Evolutionary conservation across 2,113 vertebrate genomes (phyloP).

Genomic region (Cnemophilus loriae): DNA sequence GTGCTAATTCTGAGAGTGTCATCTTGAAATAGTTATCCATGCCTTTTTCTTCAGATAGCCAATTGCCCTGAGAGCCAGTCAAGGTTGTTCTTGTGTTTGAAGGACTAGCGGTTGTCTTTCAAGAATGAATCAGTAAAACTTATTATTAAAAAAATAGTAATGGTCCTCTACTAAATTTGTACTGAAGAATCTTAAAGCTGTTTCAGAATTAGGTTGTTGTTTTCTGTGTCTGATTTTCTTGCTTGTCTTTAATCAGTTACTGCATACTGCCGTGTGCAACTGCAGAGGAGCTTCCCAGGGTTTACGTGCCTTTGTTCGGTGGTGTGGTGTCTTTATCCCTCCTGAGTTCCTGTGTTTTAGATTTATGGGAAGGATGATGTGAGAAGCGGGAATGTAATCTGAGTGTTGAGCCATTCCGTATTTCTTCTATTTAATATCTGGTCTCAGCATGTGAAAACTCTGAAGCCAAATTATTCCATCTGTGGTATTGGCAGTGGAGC

Average conservation of each 20-base stretch:
- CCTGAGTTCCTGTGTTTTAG: constrained; percentile 57
- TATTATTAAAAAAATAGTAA: not conserved
- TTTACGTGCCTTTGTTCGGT: not conserved
- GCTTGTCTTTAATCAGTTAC: not conserved
- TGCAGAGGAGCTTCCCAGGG: not conserved
- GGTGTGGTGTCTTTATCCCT: constrained; percentile 28
- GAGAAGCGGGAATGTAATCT: constrained; percentile 57
- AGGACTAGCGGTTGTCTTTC: not conserved
- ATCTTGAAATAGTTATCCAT: not conserved
- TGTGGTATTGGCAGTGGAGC: constrained; percentile 16
- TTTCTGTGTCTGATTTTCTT: not conserved
- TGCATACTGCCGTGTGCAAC: not conserved
- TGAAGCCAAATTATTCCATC: constrained; percentile 49
- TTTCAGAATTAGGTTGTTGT: not conserved
- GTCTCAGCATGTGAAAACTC: constrained; percentile 63
- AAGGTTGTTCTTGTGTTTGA: not conserved
- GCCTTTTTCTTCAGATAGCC: not conserved
- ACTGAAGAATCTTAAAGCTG: not conserved
- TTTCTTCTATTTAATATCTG: constrained; percentile 63
- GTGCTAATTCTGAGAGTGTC: not conserved
- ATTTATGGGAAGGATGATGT: constrained; percentile 64
- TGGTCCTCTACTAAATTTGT: not conserved
- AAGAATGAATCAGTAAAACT: not conserved
- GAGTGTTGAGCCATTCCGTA: not conserved
- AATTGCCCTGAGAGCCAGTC: not conserved